Base-by-base conservation (phyloP, 2,113 vertebrate genomes). In the Sceloporus undulatus region DNA sequence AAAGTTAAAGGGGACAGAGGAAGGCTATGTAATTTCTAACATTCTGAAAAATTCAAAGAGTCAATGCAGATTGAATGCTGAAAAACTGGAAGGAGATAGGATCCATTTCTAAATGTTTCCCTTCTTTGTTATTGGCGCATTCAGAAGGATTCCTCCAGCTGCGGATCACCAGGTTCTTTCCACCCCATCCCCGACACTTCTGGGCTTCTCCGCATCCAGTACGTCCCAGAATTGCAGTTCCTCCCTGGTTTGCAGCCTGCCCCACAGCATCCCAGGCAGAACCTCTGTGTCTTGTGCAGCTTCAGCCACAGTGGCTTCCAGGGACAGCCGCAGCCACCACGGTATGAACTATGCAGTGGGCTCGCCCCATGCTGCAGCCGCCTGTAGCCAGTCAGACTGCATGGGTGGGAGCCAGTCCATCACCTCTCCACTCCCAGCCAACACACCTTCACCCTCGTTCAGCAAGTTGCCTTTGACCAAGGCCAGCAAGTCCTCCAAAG, bases 91-190 rank as follows among this genome's bases (percentile, higher is more conserved):
- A 79, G n/a, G 8, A 59, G 54, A 29, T 62, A 38, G 70, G 78
- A 42, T 29, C 10, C 11, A 70, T 5, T 38, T 42, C n/a, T 2
- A 34, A 42, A 4, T 29, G 11, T 40, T 78, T 90, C 81, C 88
- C 29, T 19, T 54, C 27, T 82, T 89, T 16, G 13, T 68, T 79
- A 23, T 84, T 85, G 29, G 74, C 25, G 48, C 85, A 73, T 29
- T 1, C 95, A 99, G 98, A 95, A 98, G 98, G 97, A 98, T 99
- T 95, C 98, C 98, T 96, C 98, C 98, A 59, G 98, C 97, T 1
- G 94, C 96, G 70, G 98, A 98, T 56, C 91, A 95, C 94, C 91
- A 97, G 92, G 21, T 92, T 59, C 92, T 93, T 92, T n/a, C 96
- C 94, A 89, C 97, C 92, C 94, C 96, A 2, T 96, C 96, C 48